Conservation (phyloP, 2,113 vertebrate genomes). For the Alectura lathami region DNA sequence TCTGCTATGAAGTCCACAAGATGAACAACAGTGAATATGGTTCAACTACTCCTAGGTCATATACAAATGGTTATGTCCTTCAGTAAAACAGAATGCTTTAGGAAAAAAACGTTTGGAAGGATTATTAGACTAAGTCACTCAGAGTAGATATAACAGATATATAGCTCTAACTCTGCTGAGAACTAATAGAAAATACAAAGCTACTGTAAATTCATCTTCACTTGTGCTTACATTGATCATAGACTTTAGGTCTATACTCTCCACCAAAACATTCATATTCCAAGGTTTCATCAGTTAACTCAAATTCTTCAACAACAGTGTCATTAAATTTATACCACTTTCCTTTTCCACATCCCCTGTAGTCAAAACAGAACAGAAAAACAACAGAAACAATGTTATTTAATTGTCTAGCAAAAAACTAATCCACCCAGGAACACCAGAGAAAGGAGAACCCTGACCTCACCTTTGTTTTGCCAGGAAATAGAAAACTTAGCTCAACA, state of each 20-base stretch:
- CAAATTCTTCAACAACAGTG: constrained; percentile 96
- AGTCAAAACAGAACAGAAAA: constrained; percentile 28
- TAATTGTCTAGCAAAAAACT: background rate
- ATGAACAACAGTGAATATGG: background rate
- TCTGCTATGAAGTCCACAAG: background rate
- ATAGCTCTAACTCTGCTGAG: background rate
- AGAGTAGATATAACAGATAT: background rate
- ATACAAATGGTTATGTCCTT: background rate
- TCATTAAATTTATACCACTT: constrained; percentile 99
- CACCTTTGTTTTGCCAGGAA: background rate
- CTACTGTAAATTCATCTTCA: background rate
- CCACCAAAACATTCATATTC: constrained; percentile 99
- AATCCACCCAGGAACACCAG: background rate
- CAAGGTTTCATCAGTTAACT: constrained; percentile 93
- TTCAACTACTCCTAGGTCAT: background rate
- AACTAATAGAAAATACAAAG: background rate
- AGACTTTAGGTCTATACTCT: constrained; percentile 97
- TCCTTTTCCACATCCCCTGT: constrained; percentile 88
- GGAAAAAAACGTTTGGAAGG: background rate
- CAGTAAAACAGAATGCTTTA: background rate
- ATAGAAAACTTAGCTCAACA: background rate
- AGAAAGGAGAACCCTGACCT: background rate
- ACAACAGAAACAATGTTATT: background rate
- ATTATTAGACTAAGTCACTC: background rate
- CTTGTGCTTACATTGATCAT: constrained; percentile 92